phyloP scores from a whole-genome alignment of 2,797 vertebrate species.

The Rhabdophis nuchalis region DNA sequence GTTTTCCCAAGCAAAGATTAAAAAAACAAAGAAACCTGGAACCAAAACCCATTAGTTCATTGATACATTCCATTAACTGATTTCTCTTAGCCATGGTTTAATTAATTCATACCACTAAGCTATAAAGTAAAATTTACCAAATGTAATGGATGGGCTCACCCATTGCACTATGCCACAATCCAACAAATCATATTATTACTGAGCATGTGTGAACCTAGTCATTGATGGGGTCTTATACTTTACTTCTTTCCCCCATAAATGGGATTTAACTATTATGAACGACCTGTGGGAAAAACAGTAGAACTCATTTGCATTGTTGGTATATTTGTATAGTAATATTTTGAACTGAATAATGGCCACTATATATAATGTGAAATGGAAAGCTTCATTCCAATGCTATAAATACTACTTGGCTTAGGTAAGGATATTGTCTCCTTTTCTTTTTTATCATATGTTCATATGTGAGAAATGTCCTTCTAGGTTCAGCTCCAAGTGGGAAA shows the following conservation, averaged over 20 bases:
- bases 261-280: neutral
- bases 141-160: neutral
- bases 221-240: neutral
- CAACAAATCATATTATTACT: neutral
- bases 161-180: neutral
- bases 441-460: constrained; percentile 20
- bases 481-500: no score
- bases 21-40: neutral
- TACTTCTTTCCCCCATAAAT: neutral
- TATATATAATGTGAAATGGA: neutral
- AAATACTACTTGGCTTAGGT: neutral
- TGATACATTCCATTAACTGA: neutral
- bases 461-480: no score
- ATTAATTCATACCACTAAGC: neutral
- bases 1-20: neutral
- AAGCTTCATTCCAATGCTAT: neutral
- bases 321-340: neutral
- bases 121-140: neutral
- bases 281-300: neutral
- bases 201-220: neutral
- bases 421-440: constrained; percentile 6
- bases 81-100: neutral
- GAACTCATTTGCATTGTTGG: neutral
- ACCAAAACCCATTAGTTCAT: neutral
- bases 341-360: neutral